Base-by-base conservation (phyloP, 1,140 invertebrate genomes). In the Drosophila lini region DNA sequence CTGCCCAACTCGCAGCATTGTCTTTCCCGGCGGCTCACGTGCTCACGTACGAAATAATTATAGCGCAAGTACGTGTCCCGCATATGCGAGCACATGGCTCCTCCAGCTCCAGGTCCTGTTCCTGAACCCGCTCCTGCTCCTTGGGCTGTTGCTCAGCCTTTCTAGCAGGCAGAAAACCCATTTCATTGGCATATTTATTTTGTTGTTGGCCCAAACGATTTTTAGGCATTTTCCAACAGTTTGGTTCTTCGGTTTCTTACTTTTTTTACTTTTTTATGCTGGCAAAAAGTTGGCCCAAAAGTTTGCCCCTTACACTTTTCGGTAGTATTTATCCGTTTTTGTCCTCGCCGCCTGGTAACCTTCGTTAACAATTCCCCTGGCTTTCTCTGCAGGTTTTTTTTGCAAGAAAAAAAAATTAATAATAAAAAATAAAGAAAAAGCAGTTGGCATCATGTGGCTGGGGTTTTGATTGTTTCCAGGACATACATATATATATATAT, bases 31-130 rank as follows among this genome's bases (percentile, higher is more conserved):
- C 53, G 76, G 44, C 76, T 62, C 80, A 73, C 74, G 76, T 67
- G 53, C 80, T 77, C 84, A 88, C 84, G 84, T 88, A 89, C 84
- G 67, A 88, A 88, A 89, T 88, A 88, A 88, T 88, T 88, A 88
- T 88, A 88, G 84, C 84, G 84, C 84, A 88, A 88, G 71, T 84
- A 88, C 84, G 84, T 88, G 84, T 89, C 34, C 53, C 47, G 84
- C 73, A 88, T 88, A 75, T 69, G 61, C 60, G 65, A 82, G 77
- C 71, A 56, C 62, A 65, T 68, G 57, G 65, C 62, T 58, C 71
- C 38, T 22, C 0, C 22, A 11, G 1, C 63, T 40, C 7, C 36
- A 32, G 15, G 22, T 25, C 3, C 52, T 8, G 40, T 60, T 57
- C 42, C 52, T 10, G 1, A 8, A 34, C 38, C 13, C 38, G 42